Conservation (phyloP, 1,140 invertebrate genomes). For the Pseudomyrmex gracilis region DNA sequence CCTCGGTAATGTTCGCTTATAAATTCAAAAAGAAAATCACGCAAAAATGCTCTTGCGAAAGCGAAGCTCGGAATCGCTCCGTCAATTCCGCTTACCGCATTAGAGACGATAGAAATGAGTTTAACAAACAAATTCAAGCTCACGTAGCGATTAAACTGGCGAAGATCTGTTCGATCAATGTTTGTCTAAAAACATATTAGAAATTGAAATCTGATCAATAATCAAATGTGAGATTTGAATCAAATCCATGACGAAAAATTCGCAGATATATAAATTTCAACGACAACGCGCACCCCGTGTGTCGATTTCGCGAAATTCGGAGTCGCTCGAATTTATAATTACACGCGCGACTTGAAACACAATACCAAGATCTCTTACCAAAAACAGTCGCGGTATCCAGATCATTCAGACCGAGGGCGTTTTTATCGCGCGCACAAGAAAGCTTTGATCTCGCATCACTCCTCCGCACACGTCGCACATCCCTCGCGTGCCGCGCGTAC, state of each 20-base stretch:
- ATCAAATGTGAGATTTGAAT: too few relatives aligned
- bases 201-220: not conserved
- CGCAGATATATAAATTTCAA: too few relatives aligned
- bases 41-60: too few relatives aligned
- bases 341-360: not conserved
- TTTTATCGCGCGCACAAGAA: constrained; percentile 24
- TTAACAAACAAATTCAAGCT: too few relatives aligned
- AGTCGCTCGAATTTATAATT: not conserved
- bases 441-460: constrained; percentile 31
- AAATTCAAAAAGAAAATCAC: not conserved
- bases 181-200: too few relatives aligned
- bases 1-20: not conserved
- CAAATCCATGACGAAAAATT: too few relatives aligned
- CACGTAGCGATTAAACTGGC: too few relatives aligned
- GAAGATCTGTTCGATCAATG: too few relatives aligned
- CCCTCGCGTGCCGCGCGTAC: not conserved
- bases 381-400: constrained; percentile 83
- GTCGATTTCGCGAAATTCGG: not conserved
- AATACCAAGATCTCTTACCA: constrained; percentile 77
- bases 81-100: too few relatives aligned
- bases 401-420: constrained; percentile 78
- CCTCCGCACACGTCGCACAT: not conserved
- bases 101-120: too few relatives aligned
- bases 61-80: too few relatives aligned
- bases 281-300: too few relatives aligned